Percentiles rank a stretch among this genome's conserved stretches.
Conservation (phyloP, 2,113 vertebrate genomes). For the Octodon degus region DNA sequence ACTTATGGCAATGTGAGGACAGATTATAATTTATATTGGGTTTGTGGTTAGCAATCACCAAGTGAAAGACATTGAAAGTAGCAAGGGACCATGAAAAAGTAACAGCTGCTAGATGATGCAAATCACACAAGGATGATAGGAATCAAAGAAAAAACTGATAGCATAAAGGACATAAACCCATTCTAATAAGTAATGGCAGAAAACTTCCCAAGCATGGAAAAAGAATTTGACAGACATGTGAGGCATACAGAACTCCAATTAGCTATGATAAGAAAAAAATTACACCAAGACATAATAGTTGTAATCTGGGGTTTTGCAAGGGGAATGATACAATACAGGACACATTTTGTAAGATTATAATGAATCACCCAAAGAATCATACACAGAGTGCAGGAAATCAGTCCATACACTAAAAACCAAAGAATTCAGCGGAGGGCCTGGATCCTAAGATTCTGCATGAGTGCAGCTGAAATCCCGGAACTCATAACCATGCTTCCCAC, state of each 20-base stretch:
- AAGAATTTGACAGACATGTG: neutral
- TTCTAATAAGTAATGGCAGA: neutral
- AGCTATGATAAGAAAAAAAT: neutral
- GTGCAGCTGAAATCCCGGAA: no score
- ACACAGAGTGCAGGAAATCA: no score
- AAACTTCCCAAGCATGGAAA: neutral
- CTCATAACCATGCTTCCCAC: no score
- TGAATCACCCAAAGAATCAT: no score
- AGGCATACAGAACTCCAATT: neutral
- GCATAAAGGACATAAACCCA: neutral
- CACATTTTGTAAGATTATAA: no score
- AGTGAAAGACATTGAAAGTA: neutral
- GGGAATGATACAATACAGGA: no score
- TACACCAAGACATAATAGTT: neutral
- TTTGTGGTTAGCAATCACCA: neutral
- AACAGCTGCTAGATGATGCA: neutral
- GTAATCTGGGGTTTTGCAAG: no score
- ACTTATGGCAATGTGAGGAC: neutral
- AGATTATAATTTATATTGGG: neutral
- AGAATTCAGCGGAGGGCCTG: no score
- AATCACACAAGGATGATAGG: neutral
- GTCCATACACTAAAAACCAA: no score
- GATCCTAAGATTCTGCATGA: no score
- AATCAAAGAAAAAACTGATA: neutral
- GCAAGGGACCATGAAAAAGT: neutral